Evolutionary conservation across 2,113 vertebrate species (phyloP), one percentile per base, ranked within the genome.

Genomic region (Atherinomorus stipes): DNA sequence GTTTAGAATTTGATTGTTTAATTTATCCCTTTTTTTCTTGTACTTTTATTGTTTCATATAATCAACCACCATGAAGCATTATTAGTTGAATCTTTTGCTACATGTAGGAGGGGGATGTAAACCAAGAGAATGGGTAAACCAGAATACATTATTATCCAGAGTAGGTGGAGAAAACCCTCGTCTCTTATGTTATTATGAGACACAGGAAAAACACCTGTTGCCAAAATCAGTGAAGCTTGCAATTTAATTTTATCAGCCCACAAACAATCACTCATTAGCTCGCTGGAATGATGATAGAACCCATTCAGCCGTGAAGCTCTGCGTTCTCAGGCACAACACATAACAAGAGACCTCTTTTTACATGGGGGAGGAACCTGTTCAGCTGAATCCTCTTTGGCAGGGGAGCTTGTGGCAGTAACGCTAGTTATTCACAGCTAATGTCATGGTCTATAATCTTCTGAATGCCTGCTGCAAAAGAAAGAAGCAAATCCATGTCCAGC

Each of bases 221-320:
- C 95, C 92, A 93, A 94, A 96, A 91, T 94, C 95, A 95, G 87
- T 91, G 94, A 95, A 95, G 95, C 95, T 94, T 96, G 93, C 92
- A 92, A 94, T 97, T 98, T 96, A 97, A 96, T 97, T 98, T 97
- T 90, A 96, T 97, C 95, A 96, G 92, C 93, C 94, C 94, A 94
- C 95, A 96, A 96, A 97, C 95, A 96, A 93, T 96, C 91, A 92
- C 94, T 96, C 94, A 95, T 97, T 96, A 97, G 91, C 93, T 93
- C 88, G 92, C 79, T 94, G 91, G 92, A 95, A 94, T 91, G 92
- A 95, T 96, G 94, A 95, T 95, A 86, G 94, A 93, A 95, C 78
- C 92, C 93, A 95, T 90, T 95, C 90, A 93, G 89, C 91, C 94
- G 90, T 95, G 92, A 92, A 93, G 91, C 92, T 92, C 92, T 85